Percentiles rank a stretch among this genome's conserved stretches.
Evolutionary conservation across 1,140 invertebrate genomes (phyloP).

Genomic region (Conus ventricosus): DNA sequence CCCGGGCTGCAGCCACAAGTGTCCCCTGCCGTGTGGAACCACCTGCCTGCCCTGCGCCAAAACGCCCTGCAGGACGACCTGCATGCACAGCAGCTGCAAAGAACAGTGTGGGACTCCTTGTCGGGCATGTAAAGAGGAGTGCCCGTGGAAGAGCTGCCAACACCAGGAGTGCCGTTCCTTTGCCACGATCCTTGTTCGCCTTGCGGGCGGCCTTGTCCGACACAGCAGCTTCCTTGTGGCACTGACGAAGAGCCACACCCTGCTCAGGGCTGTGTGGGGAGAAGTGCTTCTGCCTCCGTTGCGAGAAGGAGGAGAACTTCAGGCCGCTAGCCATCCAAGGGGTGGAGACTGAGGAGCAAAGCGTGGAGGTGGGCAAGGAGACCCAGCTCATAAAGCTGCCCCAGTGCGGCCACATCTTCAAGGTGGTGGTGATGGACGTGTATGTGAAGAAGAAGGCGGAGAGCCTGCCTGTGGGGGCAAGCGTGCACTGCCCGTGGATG

Average conservation of each 20-base stretch:
- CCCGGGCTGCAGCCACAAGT: constrained; percentile 71
- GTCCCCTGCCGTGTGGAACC: constrained; percentile 54
- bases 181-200: constrained; percentile 80
- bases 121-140: constrained; percentile 74
- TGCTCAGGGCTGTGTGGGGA: constrained; percentile 81
- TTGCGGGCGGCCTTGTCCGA: constrained; percentile 66
- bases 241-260: constrained; percentile 72
- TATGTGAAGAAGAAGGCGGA: background rate
- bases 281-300: constrained; percentile 72
- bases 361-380: background rate
- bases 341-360: background rate
- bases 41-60: constrained; percentile 81
- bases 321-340: background rate
- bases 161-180: constrained; percentile 78
- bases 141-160: constrained; percentile 71
- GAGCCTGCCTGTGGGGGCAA: background rate
- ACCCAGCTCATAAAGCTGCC: constrained; percentile 14
- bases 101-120: constrained; percentile 73
- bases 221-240: background rate
- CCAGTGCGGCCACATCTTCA: constrained; percentile 21
- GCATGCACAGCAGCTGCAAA: constrained; percentile 79
- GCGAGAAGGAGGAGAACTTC: constrained; percentile 21
- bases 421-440: constrained; percentile 1
- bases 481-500: background rate
- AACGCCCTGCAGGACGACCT: constrained; percentile 78